These are phyloP conservation scores for Drosophila nr. medialis DNA, from an alignment of 2,888 invertebrate genomes.

Conservation along the genomic window DNA sequence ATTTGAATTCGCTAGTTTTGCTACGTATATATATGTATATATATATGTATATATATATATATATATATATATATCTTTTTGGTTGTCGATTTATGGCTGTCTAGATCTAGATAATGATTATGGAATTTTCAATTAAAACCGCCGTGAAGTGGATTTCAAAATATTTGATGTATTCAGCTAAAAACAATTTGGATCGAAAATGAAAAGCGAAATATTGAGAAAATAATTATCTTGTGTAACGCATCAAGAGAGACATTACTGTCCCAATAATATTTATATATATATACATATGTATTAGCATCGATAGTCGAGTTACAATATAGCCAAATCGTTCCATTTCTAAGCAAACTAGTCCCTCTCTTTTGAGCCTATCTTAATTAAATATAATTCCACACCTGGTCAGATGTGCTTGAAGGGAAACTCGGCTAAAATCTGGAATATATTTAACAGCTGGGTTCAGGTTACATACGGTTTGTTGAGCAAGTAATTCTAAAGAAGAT, in stretches of 20 bases:
- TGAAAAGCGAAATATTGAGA: not conserved
- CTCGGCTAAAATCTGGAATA: no score
- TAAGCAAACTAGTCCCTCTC: not conserved
- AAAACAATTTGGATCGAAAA: not conserved
- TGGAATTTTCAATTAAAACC: not conserved
- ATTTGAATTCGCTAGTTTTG: slow-evolving; percentile 24
- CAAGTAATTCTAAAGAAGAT: not conserved
- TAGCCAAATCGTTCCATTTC: fast-evolving
- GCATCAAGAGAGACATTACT: not conserved
- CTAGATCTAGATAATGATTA: slow-evolving; percentile 1
- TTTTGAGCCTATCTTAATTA: not conserved
- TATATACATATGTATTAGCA: not conserved
- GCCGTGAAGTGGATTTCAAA: not conserved
- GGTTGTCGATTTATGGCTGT: slow-evolving; percentile 1
- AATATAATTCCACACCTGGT: not conserved
- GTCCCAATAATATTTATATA: not conserved
- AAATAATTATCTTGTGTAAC: not conserved
- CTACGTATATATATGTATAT: no score
- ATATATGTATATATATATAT: no score
- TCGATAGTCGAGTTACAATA: not conserved
- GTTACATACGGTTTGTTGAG: not conserved
- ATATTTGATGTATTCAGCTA: not conserved
- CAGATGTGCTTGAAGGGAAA: not conserved
- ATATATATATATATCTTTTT: no score
- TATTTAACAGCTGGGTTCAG: no score